Conservation (phyloP, 2,113 vertebrate species). For the Crotalus tigris region DNA sequence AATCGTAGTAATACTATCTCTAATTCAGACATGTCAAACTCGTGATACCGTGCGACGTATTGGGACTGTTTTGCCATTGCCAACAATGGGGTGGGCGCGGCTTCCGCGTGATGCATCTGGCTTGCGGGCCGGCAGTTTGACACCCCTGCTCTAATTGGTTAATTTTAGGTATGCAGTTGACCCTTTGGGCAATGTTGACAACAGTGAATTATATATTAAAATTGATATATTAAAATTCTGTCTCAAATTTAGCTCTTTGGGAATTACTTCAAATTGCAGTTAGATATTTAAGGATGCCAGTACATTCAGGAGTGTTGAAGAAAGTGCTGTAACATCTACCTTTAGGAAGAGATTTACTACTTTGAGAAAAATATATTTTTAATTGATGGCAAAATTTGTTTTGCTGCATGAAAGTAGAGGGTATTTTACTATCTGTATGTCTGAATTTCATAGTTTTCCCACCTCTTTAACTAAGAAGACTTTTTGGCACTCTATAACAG, state of each 20-base stretch:
- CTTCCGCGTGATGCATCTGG: no score
- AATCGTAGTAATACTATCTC: background rate
- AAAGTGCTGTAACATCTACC: accelerated
- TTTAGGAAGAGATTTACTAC: background rate
- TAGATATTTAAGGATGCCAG: background rate
- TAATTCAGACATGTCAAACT: no score
- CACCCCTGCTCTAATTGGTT: background rate
- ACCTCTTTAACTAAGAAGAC: background rate
- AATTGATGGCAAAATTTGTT: background rate
- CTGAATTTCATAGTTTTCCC: background rate
- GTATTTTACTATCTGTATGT: background rate
- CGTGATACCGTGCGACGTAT: no score
- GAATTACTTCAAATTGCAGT: accelerated
- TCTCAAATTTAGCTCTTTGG: accelerated
- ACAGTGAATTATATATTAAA: background rate
- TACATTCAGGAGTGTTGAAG: background rate
- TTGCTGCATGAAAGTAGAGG: background rate
- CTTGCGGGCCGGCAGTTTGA: no score
- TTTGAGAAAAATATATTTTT: background rate
- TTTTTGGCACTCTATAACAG: background rate
- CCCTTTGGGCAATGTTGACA: background rate
- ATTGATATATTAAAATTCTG: background rate
- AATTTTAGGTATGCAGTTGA: background rate
- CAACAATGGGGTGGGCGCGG: no score
- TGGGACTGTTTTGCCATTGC: no score